Evolutionary conservation across 2,113 vertebrate species (phyloP).

Genomic region (Theristicus caerulescens): DNA sequence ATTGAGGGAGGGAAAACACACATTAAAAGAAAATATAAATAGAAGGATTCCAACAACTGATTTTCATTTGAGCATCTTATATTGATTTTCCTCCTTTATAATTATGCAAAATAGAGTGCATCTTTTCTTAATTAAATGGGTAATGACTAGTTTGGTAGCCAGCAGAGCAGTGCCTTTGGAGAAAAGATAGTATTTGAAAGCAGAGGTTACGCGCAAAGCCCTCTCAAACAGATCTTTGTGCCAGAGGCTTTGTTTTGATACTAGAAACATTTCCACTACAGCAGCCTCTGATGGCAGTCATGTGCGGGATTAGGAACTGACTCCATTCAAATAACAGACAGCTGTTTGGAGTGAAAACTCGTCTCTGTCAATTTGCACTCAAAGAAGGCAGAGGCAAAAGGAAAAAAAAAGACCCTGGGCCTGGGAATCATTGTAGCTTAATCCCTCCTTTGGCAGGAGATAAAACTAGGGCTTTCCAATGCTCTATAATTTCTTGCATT

Average conservation of each 20-base stretch:
- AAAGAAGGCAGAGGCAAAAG: constrained; percentile 61
- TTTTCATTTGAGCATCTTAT: constrained; percentile 47
- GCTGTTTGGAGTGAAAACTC: constrained; percentile 71
- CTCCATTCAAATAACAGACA: constrained; percentile 73
- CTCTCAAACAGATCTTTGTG: constrained; percentile 62
- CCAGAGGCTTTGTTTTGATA: constrained; percentile 70
- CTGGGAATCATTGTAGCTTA: constrained; percentile 72
- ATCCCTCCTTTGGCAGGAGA: constrained; percentile 73
- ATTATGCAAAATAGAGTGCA: constrained; percentile 29
- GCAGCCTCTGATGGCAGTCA: constrained; percentile 67
- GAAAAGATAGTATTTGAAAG: constrained; percentile 60
- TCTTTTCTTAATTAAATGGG: constrained; percentile 59
- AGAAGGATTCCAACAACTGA: constrained; percentile 35
- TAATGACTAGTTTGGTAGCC: constrained; percentile 59
- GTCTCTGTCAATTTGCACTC: constrained; percentile 67
- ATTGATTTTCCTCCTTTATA: constrained; percentile 33
- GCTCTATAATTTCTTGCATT: constrained; percentile 69
- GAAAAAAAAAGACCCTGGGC: constrained; percentile 29
- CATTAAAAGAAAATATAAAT: constrained; percentile 45
- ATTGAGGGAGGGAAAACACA: constrained; percentile 41
- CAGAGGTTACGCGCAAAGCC: constrained; percentile 20
- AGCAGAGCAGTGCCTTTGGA: constrained; percentile 21
- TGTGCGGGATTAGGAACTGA: constrained; percentile 70
- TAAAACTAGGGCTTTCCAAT: constrained; percentile 69
- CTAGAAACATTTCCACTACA: constrained; percentile 71